phyloP scores from a whole-genome alignment of 2,888 invertebrate genomes.

The Calameuta pallipes region DNA sequence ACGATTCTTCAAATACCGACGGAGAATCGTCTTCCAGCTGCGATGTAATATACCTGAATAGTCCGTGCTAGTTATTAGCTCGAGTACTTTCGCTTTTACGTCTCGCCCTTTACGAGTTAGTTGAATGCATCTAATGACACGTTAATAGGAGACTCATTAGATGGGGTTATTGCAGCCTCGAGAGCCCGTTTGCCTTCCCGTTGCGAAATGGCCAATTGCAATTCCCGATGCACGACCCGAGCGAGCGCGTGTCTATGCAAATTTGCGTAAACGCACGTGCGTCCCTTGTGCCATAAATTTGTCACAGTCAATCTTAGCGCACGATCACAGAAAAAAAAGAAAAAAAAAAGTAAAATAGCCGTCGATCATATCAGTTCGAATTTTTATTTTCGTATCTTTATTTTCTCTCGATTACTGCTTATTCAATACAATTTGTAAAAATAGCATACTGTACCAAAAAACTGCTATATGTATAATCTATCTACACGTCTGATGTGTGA shows the following conservation, averaged over 20 bases:
- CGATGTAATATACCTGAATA: not conserved
- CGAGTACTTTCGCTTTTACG: not conserved
- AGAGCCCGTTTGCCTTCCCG: not conserved
- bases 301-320: not conserved
- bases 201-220: not conserved
- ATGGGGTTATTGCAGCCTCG: not conserved
- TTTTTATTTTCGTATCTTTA: constrained; percentile 43
- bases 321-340: not conserved
- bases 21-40: not conserved
- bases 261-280: not conserved
- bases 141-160: not conserved
- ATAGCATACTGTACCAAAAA: constrained; percentile 62
- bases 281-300: not conserved
- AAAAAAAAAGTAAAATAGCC: constrained; percentile 13
- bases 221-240: not conserved
- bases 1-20: not conserved
- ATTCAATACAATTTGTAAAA: constrained; percentile 63
- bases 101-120: not conserved
- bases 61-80: not conserved
- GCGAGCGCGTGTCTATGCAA: too few relatives aligned
- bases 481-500: not conserved
- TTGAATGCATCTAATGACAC: not conserved
- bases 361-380: not conserved
- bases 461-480: constrained; percentile 40
- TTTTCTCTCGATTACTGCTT: constrained; percentile 55